A percentile compares a stretch with the other conserved stretches of the same genome.
These are phyloP conservation scores for Ivindomyrus marchei DNA, from an alignment of 2,113 vertebrate genomes.

Conservation along the genomic window DNA sequence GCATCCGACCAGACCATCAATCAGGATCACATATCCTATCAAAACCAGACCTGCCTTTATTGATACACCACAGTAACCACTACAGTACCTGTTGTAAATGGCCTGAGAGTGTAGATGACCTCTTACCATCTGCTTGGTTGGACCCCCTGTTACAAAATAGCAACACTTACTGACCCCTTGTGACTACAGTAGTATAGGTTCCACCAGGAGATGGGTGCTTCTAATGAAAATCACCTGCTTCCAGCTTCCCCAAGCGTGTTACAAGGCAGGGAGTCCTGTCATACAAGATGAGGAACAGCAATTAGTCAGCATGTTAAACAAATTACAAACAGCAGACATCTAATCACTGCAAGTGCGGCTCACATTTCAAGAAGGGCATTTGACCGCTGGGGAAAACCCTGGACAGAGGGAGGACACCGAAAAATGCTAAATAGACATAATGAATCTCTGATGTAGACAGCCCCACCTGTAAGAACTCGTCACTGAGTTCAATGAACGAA, in stretches of 20 bases:
- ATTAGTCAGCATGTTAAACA: conserved; percentile 25
- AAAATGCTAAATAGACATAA: not conserved
- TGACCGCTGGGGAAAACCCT: not conserved
- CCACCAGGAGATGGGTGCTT: not conserved
- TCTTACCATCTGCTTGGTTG: not conserved
- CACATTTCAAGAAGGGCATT: not conserved
- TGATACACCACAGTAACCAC: no score
- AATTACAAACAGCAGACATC: not conserved
- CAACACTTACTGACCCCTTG: not conserved
- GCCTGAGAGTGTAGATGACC: not conserved
- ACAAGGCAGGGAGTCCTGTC: conserved; percentile 3
- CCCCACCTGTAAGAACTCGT: not conserved
- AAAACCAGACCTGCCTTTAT: not conserved
- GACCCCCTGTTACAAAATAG: not conserved
- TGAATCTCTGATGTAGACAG: not conserved
- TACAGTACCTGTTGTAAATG: not conserved
- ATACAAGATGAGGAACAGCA: conserved; percentile 11
- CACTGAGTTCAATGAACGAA: not conserved
- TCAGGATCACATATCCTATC: not conserved
- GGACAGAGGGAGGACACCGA: not conserved
- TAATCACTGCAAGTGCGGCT: conserved; percentile 10
- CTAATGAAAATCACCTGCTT: conserved; percentile 19
- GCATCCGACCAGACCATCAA: not conserved
- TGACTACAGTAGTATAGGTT: not conserved
- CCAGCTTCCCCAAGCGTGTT: conserved; percentile 26